A percentile compares a stretch with the other conserved stretches of the same genome.
phyloP scores from a whole-genome alignment of 2,888 invertebrate genomes.

The Cerastis rubricosa region DNA sequence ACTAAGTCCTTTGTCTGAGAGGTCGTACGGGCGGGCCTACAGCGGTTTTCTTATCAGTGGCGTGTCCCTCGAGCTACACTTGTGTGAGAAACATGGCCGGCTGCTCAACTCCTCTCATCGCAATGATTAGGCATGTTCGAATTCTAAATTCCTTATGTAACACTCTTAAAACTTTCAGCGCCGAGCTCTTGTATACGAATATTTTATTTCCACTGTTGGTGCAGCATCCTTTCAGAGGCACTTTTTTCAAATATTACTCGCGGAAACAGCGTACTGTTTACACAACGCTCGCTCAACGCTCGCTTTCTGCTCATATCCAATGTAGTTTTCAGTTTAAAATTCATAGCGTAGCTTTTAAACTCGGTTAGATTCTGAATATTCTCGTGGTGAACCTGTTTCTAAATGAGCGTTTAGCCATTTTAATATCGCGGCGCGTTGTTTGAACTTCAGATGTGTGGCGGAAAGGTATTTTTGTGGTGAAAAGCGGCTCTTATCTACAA shows the following conservation, averaged over 20 bases:
- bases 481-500: slow-evolving; percentile 51
- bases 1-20: slow-evolving; percentile 83
- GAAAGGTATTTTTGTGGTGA: slow-evolving; percentile 19
- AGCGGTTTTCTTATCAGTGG: slow-evolving; percentile 83
- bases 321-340: slow-evolving; percentile 87
- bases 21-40: slow-evolving; percentile 75
- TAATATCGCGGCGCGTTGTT: slow-evolving; percentile 66
- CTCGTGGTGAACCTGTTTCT: slow-evolving; percentile 74
- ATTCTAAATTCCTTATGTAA: slow-evolving; percentile 60
- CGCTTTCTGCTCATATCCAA: slow-evolving; percentile 84
- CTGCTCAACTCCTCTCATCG: slow-evolving; percentile 34
- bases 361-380: slow-evolving; percentile 83
- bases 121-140: slow-evolving; percentile 52
- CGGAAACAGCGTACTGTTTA: slow-evolving; percentile 81
- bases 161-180: slow-evolving; percentile 51
- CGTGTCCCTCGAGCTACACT: slow-evolving; percentile 70
- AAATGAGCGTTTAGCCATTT: slow-evolving; percentile 80
- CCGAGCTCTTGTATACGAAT: slow-evolving; percentile 63
- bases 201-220: slow-evolving; percentile 76
- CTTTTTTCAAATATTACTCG: slow-evolving; percentile 83
- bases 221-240: slow-evolving; percentile 77
- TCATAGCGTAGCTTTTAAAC: slow-evolving; percentile 86
- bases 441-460: slow-evolving; percentile 41
- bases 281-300: slow-evolving; percentile 82
- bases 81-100: slow-evolving; percentile 40